Base-by-base conservation (phyloP, 2,797 vertebrate genomes). In the Emys orbicularis region DNA sequence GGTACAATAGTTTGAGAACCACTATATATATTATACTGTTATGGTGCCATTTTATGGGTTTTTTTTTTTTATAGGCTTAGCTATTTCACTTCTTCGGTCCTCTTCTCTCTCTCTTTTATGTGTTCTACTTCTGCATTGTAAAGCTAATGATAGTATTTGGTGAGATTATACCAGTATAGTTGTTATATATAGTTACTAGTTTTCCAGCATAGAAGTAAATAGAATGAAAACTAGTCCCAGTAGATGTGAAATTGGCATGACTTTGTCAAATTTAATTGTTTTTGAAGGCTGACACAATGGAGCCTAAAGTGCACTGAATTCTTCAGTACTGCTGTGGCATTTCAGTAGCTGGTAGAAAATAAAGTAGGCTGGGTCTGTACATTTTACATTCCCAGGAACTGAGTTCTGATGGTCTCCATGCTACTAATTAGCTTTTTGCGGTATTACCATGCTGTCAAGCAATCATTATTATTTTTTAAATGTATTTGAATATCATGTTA, bases 91-190 rank as follows among this genome's bases (percentile, higher is more conserved):
- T 47, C 91, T 92, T 94, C 37, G 80, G 44, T 92, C 65, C 1
- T 77, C 82, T 0, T 87, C 56, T 86, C 92, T 68, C 37, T 77
- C 47, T 54, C 25, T 68, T 47, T 84, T 50, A 84, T 65, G 83
- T 74, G 57, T 83, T 93, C 84, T 93, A n/a, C 41, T 92, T 87
- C 89, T 93, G 61, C 72, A 79, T 68, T 59, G 56, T 65, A 49
- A 87, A 92, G n/a, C 29, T 59, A 57, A 79, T 57, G 79, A 53
- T 47, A 77, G 25, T 53, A 27, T 90, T 89, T 86, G 8, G 19
- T 53, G 31, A 53, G 53, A 76, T 83, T 90, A 12, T 88, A 65
- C 53, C 8, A 84, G 13, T 65, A 74, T 84, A 61, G 86, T 44
- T 89, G 29, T 83, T 93, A 90, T 81, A 86, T 16, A 21, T 81